These are phyloP conservation scores for Drosophila chauvacae DNA, from an alignment of 1,140 invertebrate genomes.

Conservation along the genomic window DNA sequence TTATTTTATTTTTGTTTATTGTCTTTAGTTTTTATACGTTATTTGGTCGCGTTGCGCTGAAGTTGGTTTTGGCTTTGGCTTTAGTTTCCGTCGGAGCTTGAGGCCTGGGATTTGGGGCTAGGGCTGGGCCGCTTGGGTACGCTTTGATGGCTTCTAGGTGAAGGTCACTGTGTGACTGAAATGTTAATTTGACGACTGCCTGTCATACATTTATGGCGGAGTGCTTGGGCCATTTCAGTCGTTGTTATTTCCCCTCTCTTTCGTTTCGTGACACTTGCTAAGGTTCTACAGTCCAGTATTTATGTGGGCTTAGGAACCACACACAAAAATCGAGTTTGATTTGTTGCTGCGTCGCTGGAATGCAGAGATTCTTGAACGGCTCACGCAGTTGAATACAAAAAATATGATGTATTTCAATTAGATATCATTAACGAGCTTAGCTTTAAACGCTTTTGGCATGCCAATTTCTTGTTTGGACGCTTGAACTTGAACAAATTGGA, in stretches of 20 bases:
- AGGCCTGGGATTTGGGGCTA: conserved; percentile 29
- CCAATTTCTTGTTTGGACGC: background rate
- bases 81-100: conserved; percentile 37
- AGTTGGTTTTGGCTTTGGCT: conserved; percentile 43
- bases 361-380: conserved; percentile 14
- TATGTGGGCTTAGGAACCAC: conserved; percentile 12
- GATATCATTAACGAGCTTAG: conserved; percentile 17
- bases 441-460: conserved; percentile 2
- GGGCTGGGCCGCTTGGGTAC: conserved; percentile 58
- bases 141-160: conserved; percentile 78
- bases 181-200: conserved; percentile 65
- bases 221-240: conserved; percentile 35
- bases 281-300: conserved; percentile 25
- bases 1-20: conserved; percentile 31
- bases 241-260: background rate
- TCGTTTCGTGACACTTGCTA: conserved; percentile 35
- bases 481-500: conserved; percentile 9
- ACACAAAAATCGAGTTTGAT: conserved; percentile 24
- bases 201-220: conserved; percentile 51
- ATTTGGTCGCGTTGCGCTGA: conserved; percentile 33
- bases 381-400: conserved; percentile 7
- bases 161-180: conserved; percentile 78
- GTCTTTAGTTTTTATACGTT: conserved; percentile 50
- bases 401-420: conserved; percentile 26
- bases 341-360: conserved; percentile 12